Conservation (phyloP, 2,113 vertebrate genomes). For the Coracopsis vasa region DNA sequence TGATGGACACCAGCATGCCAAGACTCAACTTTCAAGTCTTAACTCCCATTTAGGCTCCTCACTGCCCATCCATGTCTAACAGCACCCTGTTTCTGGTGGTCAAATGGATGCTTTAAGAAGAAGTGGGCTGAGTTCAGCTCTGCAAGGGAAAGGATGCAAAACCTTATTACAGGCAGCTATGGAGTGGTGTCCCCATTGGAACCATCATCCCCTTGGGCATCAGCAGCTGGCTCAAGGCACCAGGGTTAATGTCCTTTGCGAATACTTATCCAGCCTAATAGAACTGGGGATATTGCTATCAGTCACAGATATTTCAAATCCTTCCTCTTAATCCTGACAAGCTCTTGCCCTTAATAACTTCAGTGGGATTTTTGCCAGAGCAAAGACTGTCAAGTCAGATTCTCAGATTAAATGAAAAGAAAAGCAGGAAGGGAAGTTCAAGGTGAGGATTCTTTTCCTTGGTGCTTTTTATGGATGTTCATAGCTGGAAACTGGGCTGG, state of each 20-base stretch:
- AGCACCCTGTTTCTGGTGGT: fast-evolving
- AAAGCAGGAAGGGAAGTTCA: constrained; percentile 61
- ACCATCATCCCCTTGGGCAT: neutral
- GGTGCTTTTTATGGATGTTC: constrained; percentile 40
- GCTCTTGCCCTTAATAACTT: constrained; percentile 68
- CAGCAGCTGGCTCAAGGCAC: constrained; percentile 27
- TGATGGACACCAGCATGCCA: neutral
- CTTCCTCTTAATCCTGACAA: constrained; percentile 64
- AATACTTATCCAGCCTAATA: constrained; percentile 40
- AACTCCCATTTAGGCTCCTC: neutral
- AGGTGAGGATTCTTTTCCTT: constrained; percentile 27
- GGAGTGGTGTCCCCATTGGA: neutral
- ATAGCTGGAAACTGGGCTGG: neutral
- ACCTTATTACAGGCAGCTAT: neutral
- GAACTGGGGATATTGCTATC: constrained; percentile 40
- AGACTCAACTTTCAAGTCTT: neutral
- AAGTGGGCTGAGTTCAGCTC: neutral
- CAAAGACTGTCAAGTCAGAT: constrained; percentile 55
- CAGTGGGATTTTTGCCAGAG: constrained; percentile 62
- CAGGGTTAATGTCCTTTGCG: constrained; percentile 12
- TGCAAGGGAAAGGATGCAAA: neutral
- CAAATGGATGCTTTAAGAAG: neutral
- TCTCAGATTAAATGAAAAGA: constrained; percentile 22
- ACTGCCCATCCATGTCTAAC: neutral
- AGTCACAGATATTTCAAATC: constrained; percentile 58